These are phyloP conservation scores for Branchellion lobata DNA, from an alignment of 2,888 invertebrate genomes.

Conservation along the genomic window DNA sequence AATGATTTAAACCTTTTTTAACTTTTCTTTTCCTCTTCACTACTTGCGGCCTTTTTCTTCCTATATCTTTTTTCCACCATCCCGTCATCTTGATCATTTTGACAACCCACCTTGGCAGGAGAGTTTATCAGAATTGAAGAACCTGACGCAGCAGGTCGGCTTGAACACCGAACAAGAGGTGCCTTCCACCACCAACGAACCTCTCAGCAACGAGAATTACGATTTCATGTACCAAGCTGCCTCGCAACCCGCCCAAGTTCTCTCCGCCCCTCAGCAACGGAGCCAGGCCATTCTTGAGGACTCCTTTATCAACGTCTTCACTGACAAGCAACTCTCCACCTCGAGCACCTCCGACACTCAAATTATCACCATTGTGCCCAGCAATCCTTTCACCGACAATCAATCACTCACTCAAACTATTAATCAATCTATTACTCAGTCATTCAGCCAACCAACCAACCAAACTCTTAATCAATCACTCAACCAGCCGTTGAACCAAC, in stretches of 20 bases:
- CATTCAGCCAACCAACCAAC: too few species aligned
- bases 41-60: too few species aligned
- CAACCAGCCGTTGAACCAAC: neutral
- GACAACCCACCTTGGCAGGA: slow-evolving; percentile 27
- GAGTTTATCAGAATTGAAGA: slow-evolving; percentile 44
- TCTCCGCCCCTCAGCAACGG: too few species aligned
- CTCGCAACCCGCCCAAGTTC: neutral
- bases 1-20: too few species aligned
- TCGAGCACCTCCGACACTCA: neutral
- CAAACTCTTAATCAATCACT: neutral
- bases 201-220: neutral
- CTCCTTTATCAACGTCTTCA: neutral
- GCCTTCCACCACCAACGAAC: neutral
- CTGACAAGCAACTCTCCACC: neutral
- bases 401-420: too few species aligned
- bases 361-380: neutral
- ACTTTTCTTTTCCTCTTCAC: too few species aligned
- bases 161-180: slow-evolving; percentile 1
- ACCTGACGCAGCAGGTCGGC: slow-evolving; percentile 38
- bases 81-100: neutral
- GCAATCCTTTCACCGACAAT: too few species aligned
- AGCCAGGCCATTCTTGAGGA: neutral
- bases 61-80: too few species aligned
- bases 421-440: too few species aligned
- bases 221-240: neutral